Base-by-base conservation (phyloP, 2,113 vertebrate genomes). In the Miniopterus natalensis region DNA sequence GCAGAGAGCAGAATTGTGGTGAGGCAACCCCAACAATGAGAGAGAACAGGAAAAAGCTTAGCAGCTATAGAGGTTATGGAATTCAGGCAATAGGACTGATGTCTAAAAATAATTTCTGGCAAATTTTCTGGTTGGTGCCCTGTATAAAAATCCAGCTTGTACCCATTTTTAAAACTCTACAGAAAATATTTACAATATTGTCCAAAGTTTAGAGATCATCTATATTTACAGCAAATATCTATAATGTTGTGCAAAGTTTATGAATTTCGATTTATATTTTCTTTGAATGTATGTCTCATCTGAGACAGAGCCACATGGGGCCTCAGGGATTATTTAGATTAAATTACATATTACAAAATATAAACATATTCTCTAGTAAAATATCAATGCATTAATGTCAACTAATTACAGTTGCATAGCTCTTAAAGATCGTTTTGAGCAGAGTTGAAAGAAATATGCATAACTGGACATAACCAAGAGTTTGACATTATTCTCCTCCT, bases 311-410 rank as follows among this genome's bases (percentile, higher is more conserved):
- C 21, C 11, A 36, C 55, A 66, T 57, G 47, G 20, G 42, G 11
- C 20, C 42, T 74, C 73, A 4, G n/a, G 17, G 23, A 78, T 94
- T 81, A 90, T 91, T 94, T 84, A 80, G 59, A 29, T 81, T 95
- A 78, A 90, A 66, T 94, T 84, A 88, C 3, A 17, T 94, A 45
- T 90, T 88, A 73, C 18, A 89, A 94, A 94, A 86, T 78, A 91
- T 42, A 53, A 87, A 84, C 47, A 55, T 66, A 40, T 84, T 73
- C 66, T 96, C 79, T 87, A 40, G 25, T 93, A 84, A 95, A 90
- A 53, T 75, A 59, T n/a, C 27, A 88, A 14, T n/a, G 14, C 15
- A 63, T 61, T 88, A 51, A 31, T 65, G 5, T 80, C 47, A 77
- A 8, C 66, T 66, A n/a, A 68, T 68, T 25, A 68, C 4, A 77